Evolutionary conservation across 1,140 invertebrate species (phyloP).

Genomic region (Prorops nasuta): DNA sequence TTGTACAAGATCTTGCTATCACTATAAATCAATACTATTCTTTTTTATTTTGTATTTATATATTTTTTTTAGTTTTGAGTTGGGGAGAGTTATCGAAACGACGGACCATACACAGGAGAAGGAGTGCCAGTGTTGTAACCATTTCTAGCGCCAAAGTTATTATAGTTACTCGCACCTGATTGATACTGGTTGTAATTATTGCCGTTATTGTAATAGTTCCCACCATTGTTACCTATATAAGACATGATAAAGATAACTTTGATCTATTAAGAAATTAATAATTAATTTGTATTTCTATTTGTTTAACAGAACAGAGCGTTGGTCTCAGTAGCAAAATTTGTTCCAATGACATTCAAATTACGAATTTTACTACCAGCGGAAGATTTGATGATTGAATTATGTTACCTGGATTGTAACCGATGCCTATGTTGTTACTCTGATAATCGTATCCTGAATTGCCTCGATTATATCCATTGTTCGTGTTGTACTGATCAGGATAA

Average conservation of each 20-base stretch:
- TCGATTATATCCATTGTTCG: slow-evolving; percentile 38
- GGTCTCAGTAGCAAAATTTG: no score
- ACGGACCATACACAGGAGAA: slow-evolving; percentile 57
- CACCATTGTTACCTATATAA: slow-evolving; percentile 34
- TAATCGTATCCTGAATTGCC: slow-evolving; percentile 19
- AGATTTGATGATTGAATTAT: no score
- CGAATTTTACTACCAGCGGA: no score
- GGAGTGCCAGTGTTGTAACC: slow-evolving; percentile 39
- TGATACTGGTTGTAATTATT: slow-evolving; percentile 57
- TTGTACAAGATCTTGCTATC: no score
- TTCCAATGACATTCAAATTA: no score
- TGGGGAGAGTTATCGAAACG: slow-evolving; percentile 57
- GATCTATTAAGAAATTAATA: background rate
- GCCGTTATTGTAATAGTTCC: slow-evolving; percentile 40
- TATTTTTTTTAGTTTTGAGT: no score
- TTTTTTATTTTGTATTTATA: no score
- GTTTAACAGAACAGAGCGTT: no score
- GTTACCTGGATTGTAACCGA: slow-evolving; percentile 11
- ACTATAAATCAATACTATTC: no score
- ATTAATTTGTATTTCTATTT: background rate
- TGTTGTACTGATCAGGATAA: slow-evolving; percentile 60
- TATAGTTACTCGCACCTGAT: slow-evolving; percentile 52
- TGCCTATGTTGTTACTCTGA: slow-evolving; percentile 30
- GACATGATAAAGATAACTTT: background rate
- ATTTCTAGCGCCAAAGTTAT: slow-evolving; percentile 39